Percentiles rank a stretch among this genome's conserved stretches.
Evolutionary conservation across 2,888 invertebrate species (phyloP).

Genomic region (Blomia tropicalis): DNA sequence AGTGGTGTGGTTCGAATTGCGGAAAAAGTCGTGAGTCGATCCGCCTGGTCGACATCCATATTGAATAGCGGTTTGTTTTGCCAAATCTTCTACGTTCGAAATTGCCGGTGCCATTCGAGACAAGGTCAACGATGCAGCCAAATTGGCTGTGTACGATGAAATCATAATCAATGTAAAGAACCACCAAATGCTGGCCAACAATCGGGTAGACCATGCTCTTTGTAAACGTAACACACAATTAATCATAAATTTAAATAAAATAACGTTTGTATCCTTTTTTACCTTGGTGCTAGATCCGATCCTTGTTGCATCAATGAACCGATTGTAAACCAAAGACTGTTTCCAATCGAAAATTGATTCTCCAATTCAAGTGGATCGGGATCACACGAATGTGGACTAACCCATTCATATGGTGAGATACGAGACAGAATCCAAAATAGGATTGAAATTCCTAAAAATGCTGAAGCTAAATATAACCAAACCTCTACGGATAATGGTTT

Average conservation of each 20-base stretch:
- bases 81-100: conserved; percentile 34
- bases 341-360: conserved; percentile 27
- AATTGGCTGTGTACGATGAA: conserved; percentile 28
- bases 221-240: no score
- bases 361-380: conserved; percentile 25
- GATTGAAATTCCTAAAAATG: conserved; percentile 36
- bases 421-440: conserved; percentile 26
- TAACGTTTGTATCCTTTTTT: no score
- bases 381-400: conserved; percentile 26
- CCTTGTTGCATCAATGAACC: conserved; percentile 42
- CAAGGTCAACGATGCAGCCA: conserved; percentile 34
- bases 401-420: conserved; percentile 27
- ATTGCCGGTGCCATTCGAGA: conserved; percentile 58
- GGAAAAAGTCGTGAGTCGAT: conserved; percentile 32
- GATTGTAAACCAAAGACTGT: conserved; percentile 31
- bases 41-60: conserved; percentile 25
- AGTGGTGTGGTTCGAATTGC: conserved; percentile 38
- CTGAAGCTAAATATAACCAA: conserved; percentile 39
- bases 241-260: no score
- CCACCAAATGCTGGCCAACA: conserved; percentile 27
- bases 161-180: conserved; percentile 28
- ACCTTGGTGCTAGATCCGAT: conserved; percentile 29
- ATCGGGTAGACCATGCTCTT: conserved; percentile 26
- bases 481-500: conserved; percentile 38
- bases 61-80: conserved; percentile 30